Conservation (phyloP, 2,113 vertebrate species). For the Romanogobio albipinnatus region DNA sequence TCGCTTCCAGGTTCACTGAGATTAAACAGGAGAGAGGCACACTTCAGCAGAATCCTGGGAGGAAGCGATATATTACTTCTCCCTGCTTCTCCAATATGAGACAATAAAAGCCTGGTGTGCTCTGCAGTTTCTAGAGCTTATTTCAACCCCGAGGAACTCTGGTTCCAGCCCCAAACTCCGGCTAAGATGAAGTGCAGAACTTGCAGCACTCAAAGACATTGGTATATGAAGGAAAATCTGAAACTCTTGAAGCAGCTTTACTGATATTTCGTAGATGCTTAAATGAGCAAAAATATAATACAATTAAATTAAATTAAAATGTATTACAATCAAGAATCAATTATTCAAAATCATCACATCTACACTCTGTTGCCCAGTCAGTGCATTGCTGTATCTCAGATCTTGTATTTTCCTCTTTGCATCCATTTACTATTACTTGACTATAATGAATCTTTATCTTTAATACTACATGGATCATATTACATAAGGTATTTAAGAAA, state of each 20-base stretch:
- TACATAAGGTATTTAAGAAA: background rate
- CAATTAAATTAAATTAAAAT: background rate
- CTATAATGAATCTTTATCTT: background rate
- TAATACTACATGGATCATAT: background rate
- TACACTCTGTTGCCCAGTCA: background rate
- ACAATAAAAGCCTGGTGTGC: conserved; percentile 68
- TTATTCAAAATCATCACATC: background rate
- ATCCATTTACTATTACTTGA: background rate
- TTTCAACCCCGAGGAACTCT: conserved; percentile 49
- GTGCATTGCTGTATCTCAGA: background rate
- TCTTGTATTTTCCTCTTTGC: background rate
- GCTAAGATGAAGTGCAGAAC: conserved; percentile 11
- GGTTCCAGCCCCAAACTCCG: conserved; percentile 14
- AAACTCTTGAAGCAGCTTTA: conserved; percentile 7
- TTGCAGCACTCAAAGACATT: background rate
- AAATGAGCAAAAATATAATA: background rate
- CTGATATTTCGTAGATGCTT: background rate
- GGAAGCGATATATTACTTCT: conserved; percentile 71
- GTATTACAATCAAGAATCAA: background rate
- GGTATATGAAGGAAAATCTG: background rate
- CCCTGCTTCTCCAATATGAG: conserved; percentile 66
- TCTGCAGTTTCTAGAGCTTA: conserved; percentile 54
- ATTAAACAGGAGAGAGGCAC: conserved; percentile 48
- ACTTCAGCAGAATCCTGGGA: conserved; percentile 61
- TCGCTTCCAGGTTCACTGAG: conserved; percentile 44